phyloP scores from a whole-genome alignment of 2,113 vertebrate genomes.

The Tringa solitaria region DNA sequence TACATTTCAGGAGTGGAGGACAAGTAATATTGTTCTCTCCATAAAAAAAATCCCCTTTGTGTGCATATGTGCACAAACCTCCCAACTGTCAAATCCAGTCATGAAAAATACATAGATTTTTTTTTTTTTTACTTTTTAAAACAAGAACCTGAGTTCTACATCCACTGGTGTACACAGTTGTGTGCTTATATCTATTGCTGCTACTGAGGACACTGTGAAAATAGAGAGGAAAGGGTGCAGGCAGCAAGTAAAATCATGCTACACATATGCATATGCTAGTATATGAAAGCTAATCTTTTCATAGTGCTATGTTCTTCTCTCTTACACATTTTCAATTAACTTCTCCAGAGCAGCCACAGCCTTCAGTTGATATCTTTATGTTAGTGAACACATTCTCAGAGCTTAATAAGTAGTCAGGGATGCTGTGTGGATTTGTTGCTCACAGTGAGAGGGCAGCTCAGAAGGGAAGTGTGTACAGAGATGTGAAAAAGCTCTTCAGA shows the following conservation, averaged over 20 bases:
- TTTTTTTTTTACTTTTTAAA: not conserved
- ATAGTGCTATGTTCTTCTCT: not conserved
- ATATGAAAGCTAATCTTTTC: not conserved
- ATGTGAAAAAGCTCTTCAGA: not conserved
- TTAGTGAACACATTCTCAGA: not conserved
- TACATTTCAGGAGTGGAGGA: rapidly evolving
- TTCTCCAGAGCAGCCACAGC: not conserved
- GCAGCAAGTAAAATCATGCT: not conserved
- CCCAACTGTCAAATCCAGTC: not conserved
- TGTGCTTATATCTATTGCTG: not conserved
- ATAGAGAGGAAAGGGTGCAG: not conserved
- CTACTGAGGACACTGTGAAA: not conserved
- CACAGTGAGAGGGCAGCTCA: not conserved
- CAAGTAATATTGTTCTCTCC: not conserved
- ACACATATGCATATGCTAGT: not conserved
- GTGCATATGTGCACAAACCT: not conserved
- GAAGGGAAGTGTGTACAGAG: not conserved
- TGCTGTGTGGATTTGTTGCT: not conserved
- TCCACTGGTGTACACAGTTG: not conserved
- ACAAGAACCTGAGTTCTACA: not conserved
- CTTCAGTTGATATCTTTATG: not conserved
- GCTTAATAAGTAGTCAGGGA: not conserved
- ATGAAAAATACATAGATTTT: not conserved
- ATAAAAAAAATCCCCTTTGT: not conserved
- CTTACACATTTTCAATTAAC: not conserved